Evolutionary conservation across 2,797 vertebrate genomes (phyloP).

Genomic region (Sebastes umbrosus): DNA sequence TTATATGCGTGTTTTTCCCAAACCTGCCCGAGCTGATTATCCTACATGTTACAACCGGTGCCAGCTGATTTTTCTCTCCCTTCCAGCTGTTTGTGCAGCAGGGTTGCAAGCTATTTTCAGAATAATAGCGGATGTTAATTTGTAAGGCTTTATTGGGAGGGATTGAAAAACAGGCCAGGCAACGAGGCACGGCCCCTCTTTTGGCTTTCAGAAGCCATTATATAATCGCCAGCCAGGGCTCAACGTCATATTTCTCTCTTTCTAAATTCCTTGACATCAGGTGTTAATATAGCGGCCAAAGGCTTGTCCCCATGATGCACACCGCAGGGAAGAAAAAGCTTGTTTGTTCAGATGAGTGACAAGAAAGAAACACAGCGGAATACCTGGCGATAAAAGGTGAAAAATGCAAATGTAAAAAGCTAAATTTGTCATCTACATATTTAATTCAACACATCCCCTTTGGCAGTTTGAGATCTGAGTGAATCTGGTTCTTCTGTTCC

Average conservation of each 20-base stretch:
- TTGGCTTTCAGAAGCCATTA: slow-evolving; percentile 66
- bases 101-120: slow-evolving; percentile 77
- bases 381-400: neutral
- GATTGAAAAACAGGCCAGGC: slow-evolving; percentile 70
- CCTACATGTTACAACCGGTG: slow-evolving; percentile 59
- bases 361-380: neutral
- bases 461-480: slow-evolving; percentile 38
- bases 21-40: slow-evolving; percentile 74
- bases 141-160: slow-evolving; percentile 72
- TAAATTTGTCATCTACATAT: slow-evolving; percentile 1
- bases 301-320: neutral
- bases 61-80: slow-evolving; percentile 71
- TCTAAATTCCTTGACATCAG: slow-evolving; percentile 53
- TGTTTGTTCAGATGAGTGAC: slow-evolving; percentile 8
- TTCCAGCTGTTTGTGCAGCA: slow-evolving; percentile 76
- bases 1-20: slow-evolving; percentile 61
- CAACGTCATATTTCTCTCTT: slow-evolving; percentile 49
- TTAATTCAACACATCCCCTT: slow-evolving; percentile 26
- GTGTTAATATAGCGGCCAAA: slow-evolving; percentile 39
- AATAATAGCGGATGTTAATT: slow-evolving; percentile 81
- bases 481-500: slow-evolving; percentile 36
- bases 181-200: slow-evolving; percentile 48
- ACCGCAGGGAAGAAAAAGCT: neutral
- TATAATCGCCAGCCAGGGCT: slow-evolving; percentile 63
- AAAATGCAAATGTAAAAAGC: neutral